A percentile compares a stretch with the other conserved stretches of the same genome.
Conservation (phyloP, 2,888 invertebrate species). For the Elysia crispata region DNA sequence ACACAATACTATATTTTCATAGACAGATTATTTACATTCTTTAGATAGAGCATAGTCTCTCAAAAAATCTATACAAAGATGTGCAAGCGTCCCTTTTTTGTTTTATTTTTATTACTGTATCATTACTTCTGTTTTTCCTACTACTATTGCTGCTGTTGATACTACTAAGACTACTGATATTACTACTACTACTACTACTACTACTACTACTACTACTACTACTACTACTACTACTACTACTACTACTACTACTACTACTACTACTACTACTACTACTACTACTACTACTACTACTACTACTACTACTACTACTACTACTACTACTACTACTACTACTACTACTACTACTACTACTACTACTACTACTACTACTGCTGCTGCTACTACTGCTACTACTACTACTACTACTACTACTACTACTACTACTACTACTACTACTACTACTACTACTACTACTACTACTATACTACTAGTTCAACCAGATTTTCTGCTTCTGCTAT, state of each 20-base stretch:
- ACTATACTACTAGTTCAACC: too few species aligned
- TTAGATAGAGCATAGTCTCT: too few species aligned
- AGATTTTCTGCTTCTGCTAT: too few species aligned
- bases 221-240: neutral
- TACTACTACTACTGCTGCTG: neutral
- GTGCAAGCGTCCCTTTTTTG: too few species aligned
- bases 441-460: neutral
- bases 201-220: neutral
- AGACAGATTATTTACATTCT: too few species aligned
- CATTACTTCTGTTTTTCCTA: too few species aligned
- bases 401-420: neutral
- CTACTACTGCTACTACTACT: neutral
- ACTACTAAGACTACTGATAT: too few species aligned
- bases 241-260: neutral
- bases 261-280: neutral
- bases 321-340: neutral
- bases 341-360: conserved; percentile 1
- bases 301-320: conserved; percentile 3
- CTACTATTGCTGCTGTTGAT: too few species aligned
- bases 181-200: neutral
- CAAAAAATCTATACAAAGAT: too few species aligned
- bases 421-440: too few species aligned
- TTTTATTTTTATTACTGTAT: too few species aligned
- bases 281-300: neutral
- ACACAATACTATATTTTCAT: too few species aligned